Evolutionary conservation across 2,888 invertebrate genomes (phyloP), one percentile per base, ranked within the genome.

Genomic region (Tiliacea aurago): DNA sequence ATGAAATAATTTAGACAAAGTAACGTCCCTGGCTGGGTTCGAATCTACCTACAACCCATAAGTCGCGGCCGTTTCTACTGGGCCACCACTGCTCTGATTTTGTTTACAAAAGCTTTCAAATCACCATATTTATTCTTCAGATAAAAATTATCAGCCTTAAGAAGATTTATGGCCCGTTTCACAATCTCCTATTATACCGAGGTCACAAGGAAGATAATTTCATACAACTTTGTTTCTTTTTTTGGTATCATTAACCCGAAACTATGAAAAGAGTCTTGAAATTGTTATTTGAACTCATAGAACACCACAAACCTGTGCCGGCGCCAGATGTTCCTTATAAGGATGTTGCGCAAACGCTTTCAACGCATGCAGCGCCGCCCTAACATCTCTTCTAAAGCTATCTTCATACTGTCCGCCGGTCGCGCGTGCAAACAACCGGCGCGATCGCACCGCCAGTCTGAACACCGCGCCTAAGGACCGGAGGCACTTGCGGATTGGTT

Each of bases 381-480:
- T 97, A 23, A 99, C 97, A 90, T 99, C 99, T 23, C 98, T 92
- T 15, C 98, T 96, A 91, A 99, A 99, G 87, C 98, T 98, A 89
- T 99, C 99, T 90, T 99, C 99, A 90, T 98, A 98, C 92, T 98
- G 98, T 0, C 98, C 98, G 13, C 98, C 98, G 0, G 98, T 99
- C 0, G 99, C 99, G 28, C 98, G 96, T 0, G 98, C 97, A 95
- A 99, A 99, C 55, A 99, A 91, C 55, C 98, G 93, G 10, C 99
- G 97, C 58, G 99, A 99, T 86, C 99, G 98, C 53, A 99, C 99
- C 4, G 99, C 98, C 87, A 99, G 97, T 82, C 99, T 98, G 94
- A 99, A 99, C 85, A 99, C 98, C 80, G 99, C 99, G 90, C 99
- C 99, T 61, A 99, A 95, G 0, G 99, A 99, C 72, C 98, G 97